A percentile compares a stretch with the other conserved stretches of the same genome.
These are phyloP conservation scores for Onychomys leucogaster DNA, from an alignment of 2,797 vertebrate species.

Conservation along the genomic window DNA sequence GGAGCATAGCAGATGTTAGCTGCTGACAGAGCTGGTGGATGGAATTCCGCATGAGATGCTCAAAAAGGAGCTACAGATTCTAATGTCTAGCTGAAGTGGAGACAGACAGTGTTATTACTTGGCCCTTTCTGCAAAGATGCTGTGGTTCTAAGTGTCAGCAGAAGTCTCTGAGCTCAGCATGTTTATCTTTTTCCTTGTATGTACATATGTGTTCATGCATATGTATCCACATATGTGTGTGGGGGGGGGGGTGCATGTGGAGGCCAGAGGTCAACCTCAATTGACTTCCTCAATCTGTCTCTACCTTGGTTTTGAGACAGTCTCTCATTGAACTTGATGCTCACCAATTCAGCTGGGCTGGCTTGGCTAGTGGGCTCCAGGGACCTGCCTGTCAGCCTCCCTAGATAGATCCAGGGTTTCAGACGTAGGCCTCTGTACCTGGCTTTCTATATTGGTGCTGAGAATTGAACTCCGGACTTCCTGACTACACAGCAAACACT, in stretches of 20 bases:
- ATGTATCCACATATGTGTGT: not conserved
- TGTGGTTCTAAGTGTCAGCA: not conserved
- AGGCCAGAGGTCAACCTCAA: not conserved
- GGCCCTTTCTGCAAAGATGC: not conserved
- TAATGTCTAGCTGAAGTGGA: not conserved
- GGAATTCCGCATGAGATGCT: not conserved
- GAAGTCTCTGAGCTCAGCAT: not conserved
- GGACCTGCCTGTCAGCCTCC: not conserved
- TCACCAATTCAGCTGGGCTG: not conserved
- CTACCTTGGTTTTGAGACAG: not conserved
- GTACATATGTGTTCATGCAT: not conserved
- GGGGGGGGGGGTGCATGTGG: too few relatives aligned
- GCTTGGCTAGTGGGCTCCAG: not conserved
- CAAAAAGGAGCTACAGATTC: not conserved
- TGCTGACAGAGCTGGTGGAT: not conserved
- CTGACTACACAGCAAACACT: not conserved
- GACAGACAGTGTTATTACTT: not conserved
- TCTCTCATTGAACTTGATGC: not conserved
- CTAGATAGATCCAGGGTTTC: not conserved
- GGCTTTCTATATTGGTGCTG: not conserved
- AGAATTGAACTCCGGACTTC: not conserved
- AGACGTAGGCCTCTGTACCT: not conserved
- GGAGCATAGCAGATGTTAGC: not conserved
- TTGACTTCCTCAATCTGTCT: not conserved
- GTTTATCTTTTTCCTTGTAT: not conserved